These are phyloP conservation scores for Myotis pilosus DNA, from an alignment of 2,797 vertebrate species.

Conservation along the genomic window DNA sequence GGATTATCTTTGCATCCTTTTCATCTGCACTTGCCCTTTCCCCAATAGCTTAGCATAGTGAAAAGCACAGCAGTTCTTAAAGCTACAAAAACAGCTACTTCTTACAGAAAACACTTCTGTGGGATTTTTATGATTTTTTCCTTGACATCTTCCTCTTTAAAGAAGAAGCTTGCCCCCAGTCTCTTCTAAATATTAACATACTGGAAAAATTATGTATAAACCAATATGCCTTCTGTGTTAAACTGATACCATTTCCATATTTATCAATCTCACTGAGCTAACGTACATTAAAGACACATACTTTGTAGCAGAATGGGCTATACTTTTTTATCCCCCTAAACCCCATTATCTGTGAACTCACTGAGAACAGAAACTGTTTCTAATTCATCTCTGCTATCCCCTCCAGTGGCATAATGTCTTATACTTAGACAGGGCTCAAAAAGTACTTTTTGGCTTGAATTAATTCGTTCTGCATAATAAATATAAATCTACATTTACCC, in stretches of 20 bases:
- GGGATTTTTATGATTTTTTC: neutral
- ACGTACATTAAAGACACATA: neutral
- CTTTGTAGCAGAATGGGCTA: neutral
- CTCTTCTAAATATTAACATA: slow-evolving; percentile 1
- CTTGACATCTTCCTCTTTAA: slow-evolving; percentile 3
- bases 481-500: neutral
- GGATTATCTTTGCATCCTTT: neutral
- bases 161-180: neutral
- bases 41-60: neutral
- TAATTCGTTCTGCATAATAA: slow-evolving; percentile 29
- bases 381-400: neutral
- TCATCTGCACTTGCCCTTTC: neutral
- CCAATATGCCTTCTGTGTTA: neutral
- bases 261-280: neutral
- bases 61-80: neutral
- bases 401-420: neutral
- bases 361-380: neutral
- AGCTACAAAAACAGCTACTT: neutral
- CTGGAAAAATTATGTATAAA: neutral
- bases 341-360: neutral
- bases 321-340: neutral
- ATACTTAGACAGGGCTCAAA: neutral
- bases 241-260: neutral
- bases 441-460: slow-evolving; percentile 26
- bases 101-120: neutral